Evolutionary conservation across 2,888 invertebrate species (phyloP), one percentile per base, ranked within the genome.

Genomic region (Tenthredo distinguenda): DNA sequence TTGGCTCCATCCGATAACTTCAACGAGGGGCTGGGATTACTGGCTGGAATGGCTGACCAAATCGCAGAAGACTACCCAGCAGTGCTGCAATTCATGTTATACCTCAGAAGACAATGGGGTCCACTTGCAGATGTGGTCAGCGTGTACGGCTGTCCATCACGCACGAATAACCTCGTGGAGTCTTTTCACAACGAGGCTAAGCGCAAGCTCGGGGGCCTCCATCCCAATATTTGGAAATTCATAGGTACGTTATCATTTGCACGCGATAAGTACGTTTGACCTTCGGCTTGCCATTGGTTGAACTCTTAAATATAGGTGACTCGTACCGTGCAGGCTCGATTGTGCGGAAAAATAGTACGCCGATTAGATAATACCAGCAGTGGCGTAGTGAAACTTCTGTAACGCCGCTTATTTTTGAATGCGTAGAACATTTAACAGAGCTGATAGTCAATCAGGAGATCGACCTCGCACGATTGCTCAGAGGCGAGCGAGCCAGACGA

Each of bases 211-310:
- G 68, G 68, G 7, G 68, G 68, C 26, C 68, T 85, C 85, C 85
- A 85, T 37, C 85, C 82, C 18, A 86, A 83, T 76, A 74, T 87
- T 18, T 86, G 86, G 87, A 68, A 68, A 68, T 68, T 68, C 34
- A 34, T 68, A 9, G 68, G 68, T 68, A 68, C 34, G 34, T 68
- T 12, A 68, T 68, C 68, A 68, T 68, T 68, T 68, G 26, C 2
- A 26, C 26, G 68, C 26, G 58, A 21, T 3, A 18, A n/a, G 58
- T 21, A 37, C 4, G 2, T 18, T n/a, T 21, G 43, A 21, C 7
- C 43, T 43, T 43, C 9, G 12, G 9, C n/a, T 62, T 21, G 21
- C n/a, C 18, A 62, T 9, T 9, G 62, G 26, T 62, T n/a, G n/a
- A 26, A 26, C 62, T 62, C 26, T 26, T 6, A 62, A 26, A 62